phyloP scores from a whole-genome alignment of 2,113 vertebrate genomes.

The Prionailurus bengalensis region DNA sequence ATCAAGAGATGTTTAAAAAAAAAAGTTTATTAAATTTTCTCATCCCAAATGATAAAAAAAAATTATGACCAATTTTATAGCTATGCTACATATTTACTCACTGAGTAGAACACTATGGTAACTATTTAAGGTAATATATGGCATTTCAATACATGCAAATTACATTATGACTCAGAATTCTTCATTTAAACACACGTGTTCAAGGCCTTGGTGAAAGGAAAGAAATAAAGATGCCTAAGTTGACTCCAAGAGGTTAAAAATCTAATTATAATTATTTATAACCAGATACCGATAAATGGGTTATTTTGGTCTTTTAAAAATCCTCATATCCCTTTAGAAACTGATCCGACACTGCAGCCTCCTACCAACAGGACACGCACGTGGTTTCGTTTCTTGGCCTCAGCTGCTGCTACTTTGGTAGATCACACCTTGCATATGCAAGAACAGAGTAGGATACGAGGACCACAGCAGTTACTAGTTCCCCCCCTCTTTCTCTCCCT shows the following conservation, averaged over 20 bases:
- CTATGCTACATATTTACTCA: not conserved
- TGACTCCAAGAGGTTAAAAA: not conserved
- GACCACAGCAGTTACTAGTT: too few species aligned
- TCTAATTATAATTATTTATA: constrained; percentile 16
- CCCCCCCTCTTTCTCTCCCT: not conserved
- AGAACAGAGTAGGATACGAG: not conserved
- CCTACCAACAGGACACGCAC: rapidly evolving
- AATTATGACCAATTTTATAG: not conserved
- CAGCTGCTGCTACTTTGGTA: not conserved
- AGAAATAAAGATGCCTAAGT: not conserved
- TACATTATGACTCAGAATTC: not conserved
- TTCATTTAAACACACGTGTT: not conserved
- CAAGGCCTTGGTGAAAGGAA: not conserved
- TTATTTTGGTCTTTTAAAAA: constrained; percentile 29
- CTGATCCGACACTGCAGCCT: not conserved
- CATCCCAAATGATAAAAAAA: not conserved
- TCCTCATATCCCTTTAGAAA: not conserved
- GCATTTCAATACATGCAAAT: not conserved
- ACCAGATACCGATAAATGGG: not conserved
- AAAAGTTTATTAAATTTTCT: not conserved
- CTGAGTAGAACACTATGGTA: not conserved
- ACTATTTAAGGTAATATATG: not conserved
- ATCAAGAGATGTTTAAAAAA: not conserved
- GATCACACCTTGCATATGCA: rapidly evolving
- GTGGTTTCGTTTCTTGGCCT: not conserved